Percentiles rank a stretch among this genome's conserved stretches.
Conservation (phyloP, 2,797 vertebrate genomes). For the Peromyscus nudipes region DNA sequence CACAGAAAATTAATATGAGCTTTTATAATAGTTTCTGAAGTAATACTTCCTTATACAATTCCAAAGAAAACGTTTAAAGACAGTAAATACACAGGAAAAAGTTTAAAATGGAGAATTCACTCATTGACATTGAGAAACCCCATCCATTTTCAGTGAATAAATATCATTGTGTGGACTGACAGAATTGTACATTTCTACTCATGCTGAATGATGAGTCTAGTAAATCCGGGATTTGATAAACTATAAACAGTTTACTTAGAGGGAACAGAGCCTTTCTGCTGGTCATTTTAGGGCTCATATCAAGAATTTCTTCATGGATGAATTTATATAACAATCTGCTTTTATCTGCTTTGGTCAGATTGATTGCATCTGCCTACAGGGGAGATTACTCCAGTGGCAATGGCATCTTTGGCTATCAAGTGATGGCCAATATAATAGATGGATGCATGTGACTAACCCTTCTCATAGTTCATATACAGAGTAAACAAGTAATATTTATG, state of each 20-base stretch:
- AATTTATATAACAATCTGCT: constrained; percentile 30
- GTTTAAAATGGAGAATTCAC: constrained; percentile 70
- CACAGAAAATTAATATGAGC: constrained; percentile 9
- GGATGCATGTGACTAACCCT: neutral
- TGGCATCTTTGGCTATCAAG: neutral
- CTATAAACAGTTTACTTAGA: constrained; percentile 61
- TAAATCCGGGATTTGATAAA: constrained; percentile 68
- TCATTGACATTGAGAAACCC: constrained; percentile 75
- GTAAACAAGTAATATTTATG: neutral
- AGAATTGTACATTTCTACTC: constrained; percentile 67
- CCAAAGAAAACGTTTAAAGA: constrained; percentile 60
- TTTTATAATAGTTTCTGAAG: constrained; percentile 38
- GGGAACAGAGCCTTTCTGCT: neutral
- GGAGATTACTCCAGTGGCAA: neutral
- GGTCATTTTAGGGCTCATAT: constrained; percentile 12
- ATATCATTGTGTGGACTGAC: constrained; percentile 70
- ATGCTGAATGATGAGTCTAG: constrained; percentile 56
- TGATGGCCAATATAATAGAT: neutral
- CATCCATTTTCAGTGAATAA: constrained; percentile 75
- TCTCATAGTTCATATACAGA: neutral
- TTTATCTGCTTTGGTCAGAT: neutral
- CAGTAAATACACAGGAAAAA: constrained; percentile 38
- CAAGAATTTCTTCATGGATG: constrained; percentile 42
- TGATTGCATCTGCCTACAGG: neutral
- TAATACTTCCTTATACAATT: constrained; percentile 30